These are phyloP conservation scores for Crotophaga sulcirostris DNA, from an alignment of 2,113 vertebrate species.

Conservation along the genomic window DNA sequence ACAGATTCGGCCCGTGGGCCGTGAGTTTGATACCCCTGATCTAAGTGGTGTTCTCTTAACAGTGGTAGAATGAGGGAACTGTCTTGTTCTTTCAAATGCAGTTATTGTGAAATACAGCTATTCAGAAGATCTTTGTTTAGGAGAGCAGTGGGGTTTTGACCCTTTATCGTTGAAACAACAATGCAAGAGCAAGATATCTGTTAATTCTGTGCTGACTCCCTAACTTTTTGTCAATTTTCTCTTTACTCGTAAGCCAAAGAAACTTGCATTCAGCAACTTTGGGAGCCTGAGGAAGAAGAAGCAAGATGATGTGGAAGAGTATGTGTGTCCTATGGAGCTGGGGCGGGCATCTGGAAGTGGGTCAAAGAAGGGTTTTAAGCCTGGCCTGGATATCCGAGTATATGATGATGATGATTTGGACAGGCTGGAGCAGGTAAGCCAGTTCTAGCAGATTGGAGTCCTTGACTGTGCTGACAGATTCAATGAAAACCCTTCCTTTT, in stretches of 20 bases:
- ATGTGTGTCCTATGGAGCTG: slow-evolving; percentile 96
- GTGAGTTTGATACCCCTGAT: no score
- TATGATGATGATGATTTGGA: slow-evolving; percentile 94
- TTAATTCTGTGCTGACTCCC: not conserved
- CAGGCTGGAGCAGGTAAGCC: slow-evolving; percentile 87
- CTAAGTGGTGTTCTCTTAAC: not conserved
- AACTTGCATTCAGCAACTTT: slow-evolving; percentile 90
- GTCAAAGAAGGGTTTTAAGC: slow-evolving; percentile 85
- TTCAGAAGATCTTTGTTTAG: not conserved
- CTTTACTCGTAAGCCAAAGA: slow-evolving; percentile 85
- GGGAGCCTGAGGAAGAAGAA: slow-evolving; percentile 91
- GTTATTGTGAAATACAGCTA: not conserved
- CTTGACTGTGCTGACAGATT: not conserved
- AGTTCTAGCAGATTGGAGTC: not conserved
- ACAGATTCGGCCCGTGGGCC: no score
- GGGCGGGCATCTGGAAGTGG: slow-evolving; percentile 84
- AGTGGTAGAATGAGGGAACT: not conserved
- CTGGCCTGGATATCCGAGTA: slow-evolving; percentile 83
- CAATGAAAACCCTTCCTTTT: not conserved
- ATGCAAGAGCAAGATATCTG: not conserved
- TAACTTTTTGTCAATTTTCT: not conserved
- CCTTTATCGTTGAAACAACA: not conserved
- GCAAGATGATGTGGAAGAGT: slow-evolving; percentile 94
- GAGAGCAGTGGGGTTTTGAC: not conserved
- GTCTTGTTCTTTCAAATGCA: not conserved